These are phyloP conservation scores for Lordiphosa collinella DNA, from an alignment of 1,140 invertebrate species.

Conservation along the genomic window DNA sequence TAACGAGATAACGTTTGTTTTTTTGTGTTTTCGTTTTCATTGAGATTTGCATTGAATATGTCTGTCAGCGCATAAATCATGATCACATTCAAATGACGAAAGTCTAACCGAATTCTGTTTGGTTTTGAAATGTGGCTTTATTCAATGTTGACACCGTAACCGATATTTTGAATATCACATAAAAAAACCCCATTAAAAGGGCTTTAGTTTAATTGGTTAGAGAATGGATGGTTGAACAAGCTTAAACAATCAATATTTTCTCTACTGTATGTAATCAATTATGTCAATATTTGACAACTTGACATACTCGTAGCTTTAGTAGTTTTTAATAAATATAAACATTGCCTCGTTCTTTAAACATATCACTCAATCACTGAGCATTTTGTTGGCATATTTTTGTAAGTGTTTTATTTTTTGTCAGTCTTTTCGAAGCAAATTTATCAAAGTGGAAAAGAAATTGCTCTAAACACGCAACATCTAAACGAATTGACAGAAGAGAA, in stretches of 20 bases:
- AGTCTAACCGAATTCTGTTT: neutral
- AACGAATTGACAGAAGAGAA: neutral
- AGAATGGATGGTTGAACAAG: neutral
- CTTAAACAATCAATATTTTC: constrained; percentile 2
- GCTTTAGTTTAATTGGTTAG: constrained; percentile 3
- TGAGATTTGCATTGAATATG: constrained; percentile 11
- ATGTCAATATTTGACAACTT: constrained; percentile 5
- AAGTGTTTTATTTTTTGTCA: neutral
- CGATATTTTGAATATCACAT: constrained; percentile 1
- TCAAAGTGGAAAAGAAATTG: constrained; percentile 2
- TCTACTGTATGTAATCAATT: constrained; percentile 8
- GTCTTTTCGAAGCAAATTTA: constrained; percentile 8
- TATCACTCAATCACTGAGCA: constrained; percentile 4
- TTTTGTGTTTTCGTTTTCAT: constrained; percentile 6
- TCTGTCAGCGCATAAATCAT: constrained; percentile 4
- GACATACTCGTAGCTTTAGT: neutral
- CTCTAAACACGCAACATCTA: constrained; percentile 3
- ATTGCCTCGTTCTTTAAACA: neutral
- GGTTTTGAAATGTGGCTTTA: constrained; percentile 1
- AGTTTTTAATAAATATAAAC: constrained; percentile 7
- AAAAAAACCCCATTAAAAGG: constrained; percentile 4
- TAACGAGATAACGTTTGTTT: constrained; percentile 11
- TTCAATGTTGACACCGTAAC: constrained; percentile 1
- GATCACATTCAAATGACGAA: constrained; percentile 5
- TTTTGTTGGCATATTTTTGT: constrained; percentile 4